Percentiles rank a stretch among this genome's conserved stretches.
Evolutionary conservation across 2,113 vertebrate species (phyloP).

Genomic region (Rhodinocichla rosea): DNA sequence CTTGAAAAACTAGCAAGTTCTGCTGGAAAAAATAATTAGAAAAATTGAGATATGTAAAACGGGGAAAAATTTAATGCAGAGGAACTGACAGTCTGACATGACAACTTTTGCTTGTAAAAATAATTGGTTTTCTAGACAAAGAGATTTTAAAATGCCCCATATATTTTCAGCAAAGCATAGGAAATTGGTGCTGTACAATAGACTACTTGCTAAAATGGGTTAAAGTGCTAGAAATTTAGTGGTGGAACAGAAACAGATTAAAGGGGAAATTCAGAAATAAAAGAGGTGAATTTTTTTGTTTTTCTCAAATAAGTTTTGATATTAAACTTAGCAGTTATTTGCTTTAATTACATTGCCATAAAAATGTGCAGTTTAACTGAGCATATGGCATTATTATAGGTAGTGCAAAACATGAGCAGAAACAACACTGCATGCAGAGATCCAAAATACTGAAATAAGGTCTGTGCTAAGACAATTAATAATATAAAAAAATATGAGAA

Average conservation of each 20-base stretch:
- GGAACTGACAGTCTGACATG: neutral
- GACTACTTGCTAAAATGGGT: neutral
- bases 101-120: neutral
- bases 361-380: neutral
- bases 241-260: neutral
- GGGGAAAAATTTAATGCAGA: neutral
- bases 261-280: neutral
- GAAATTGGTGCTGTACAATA: neutral
- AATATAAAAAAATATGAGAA: neutral
- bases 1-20: neutral
- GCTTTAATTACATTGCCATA: neutral
- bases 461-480: neutral
- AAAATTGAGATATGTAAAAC: neutral
- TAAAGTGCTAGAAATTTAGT: neutral
- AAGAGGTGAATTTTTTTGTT: accelerated
- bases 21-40: neutral
- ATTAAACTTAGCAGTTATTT: neutral
- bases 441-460: neutral
- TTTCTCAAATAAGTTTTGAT: neutral
- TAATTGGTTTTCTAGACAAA: constrained; percentile 10
- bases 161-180: neutral
- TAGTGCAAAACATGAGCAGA: neutral
- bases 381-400: neutral
- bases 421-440: neutral
- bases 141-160: neutral